Percentiles rank a stretch among this genome's conserved stretches.
Evolutionary conservation across 2,113 vertebrate genomes (phyloP).

Genomic region (Grammomys surdaster): DNA sequence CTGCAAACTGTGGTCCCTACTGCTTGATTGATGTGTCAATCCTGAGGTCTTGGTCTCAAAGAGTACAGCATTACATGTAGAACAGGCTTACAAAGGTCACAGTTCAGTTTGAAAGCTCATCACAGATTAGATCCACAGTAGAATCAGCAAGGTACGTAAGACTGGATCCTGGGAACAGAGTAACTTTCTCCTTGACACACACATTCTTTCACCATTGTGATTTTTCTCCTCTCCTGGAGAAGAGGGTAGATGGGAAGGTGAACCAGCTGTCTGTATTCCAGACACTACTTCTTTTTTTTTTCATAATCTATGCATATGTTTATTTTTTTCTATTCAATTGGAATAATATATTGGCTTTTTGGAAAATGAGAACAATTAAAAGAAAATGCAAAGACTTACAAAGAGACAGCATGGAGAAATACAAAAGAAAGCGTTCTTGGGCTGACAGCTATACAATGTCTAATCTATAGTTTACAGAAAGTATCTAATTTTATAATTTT

Average conservation of each 20-base stretch:
- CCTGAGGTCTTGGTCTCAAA: background rate
- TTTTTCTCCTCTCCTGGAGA: background rate
- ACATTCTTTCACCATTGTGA: background rate
- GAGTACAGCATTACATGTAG: accelerated
- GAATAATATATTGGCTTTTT: too few species aligned
- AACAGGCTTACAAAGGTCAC: background rate
- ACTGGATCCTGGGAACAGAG: background rate
- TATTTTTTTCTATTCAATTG: too few species aligned
- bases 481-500: too few species aligned
- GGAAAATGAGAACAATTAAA: too few species aligned
- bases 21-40: accelerated
- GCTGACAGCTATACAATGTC: too few species aligned
- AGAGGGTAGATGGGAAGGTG: background rate
- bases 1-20: background rate
- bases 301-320: too few species aligned
- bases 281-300: background rate
- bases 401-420: too few species aligned
- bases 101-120: background rate
- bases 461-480: too few species aligned
- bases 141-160: background rate
- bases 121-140: background rate
- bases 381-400: too few species aligned
- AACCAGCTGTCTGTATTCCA: background rate
- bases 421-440: too few species aligned
- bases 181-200: background rate